These are phyloP conservation scores for Antennarius maculatus DNA, from an alignment of 2,797 vertebrate genomes.

Conservation along the genomic window DNA sequence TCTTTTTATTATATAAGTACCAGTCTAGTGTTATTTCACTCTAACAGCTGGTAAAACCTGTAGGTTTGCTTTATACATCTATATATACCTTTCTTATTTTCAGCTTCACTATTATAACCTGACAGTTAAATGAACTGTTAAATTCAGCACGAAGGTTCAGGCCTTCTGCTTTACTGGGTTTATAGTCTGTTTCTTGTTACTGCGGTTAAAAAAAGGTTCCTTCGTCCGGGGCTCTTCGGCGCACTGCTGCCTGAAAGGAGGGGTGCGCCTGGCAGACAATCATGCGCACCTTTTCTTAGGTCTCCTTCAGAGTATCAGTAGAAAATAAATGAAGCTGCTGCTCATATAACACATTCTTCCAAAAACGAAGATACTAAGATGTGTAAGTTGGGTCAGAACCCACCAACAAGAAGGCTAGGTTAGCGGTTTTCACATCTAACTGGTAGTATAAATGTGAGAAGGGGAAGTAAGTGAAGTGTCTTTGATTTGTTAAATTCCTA, in stretches of 20 bases:
- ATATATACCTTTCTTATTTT: neutral
- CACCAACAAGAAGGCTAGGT: slow-evolving; percentile 5
- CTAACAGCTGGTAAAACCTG: neutral
- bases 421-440: slow-evolving; percentile 34
- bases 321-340: slow-evolving; percentile 35
- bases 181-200: slow-evolving; percentile 99
- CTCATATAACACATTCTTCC: slow-evolving; percentile 25
- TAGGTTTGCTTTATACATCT: too few species aligned
- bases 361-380: neutral
- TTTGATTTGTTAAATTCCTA: slow-evolving; percentile 72
- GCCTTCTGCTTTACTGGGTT: slow-evolving; percentile 55
- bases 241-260: slow-evolving; percentile 70
- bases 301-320: slow-evolving; percentile 56
- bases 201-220: slow-evolving; percentile 84
- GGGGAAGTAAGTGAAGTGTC: slow-evolving; percentile 73
- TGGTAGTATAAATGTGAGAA: slow-evolving; percentile 67
- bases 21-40: neutral
- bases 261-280: slow-evolving; percentile 49
- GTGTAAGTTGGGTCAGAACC: neutral
- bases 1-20: neutral
- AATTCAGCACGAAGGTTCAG: slow-evolving; percentile 52
- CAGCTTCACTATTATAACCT: neutral
- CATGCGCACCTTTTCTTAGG: slow-evolving; percentile 55
- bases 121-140: slow-evolving; percentile 16
- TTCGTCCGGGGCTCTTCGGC: slow-evolving; percentile 67